phyloP scores from a whole-genome alignment of 2,888 invertebrate genomes.

The Ethmia dodecea region DNA sequence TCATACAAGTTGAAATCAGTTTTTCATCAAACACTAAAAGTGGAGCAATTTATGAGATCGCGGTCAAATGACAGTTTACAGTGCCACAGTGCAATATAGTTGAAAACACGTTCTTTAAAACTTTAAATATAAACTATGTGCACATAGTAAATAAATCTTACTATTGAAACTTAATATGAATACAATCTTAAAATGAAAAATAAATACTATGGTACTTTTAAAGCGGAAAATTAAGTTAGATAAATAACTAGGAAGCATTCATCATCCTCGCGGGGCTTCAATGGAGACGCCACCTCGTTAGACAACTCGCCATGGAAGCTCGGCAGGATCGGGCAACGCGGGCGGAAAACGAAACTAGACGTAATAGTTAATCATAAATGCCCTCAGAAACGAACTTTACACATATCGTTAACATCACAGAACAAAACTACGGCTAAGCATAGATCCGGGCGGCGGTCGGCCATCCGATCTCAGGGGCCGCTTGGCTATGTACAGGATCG shows the following conservation, averaged over 20 bases:
- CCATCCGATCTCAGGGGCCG: constrained; percentile 8
- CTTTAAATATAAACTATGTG: constrained; percentile 37
- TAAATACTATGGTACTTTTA: constrained; percentile 69
- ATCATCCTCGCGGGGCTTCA: constrained; percentile 22
- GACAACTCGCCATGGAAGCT: no score
- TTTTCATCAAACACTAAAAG: no score
- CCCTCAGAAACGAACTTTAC: constrained; percentile 42
- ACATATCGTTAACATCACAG: constrained; percentile 64
- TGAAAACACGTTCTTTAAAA: constrained; percentile 18
- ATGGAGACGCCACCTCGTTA: no score
- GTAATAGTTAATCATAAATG: constrained; percentile 43
- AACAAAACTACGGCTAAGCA: constrained; percentile 60
- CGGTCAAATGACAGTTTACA: no score
- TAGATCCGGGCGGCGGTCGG: constrained; percentile 20
- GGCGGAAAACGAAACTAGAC: constrained; percentile 19
- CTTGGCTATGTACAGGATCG: constrained; percentile 20
- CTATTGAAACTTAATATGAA: constrained; percentile 43
- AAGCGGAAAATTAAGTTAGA: constrained; percentile 58
- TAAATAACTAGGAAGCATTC: constrained; percentile 36
- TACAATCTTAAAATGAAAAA: constrained; percentile 46
- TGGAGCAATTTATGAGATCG: no score
- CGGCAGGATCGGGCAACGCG: constrained; percentile 10
- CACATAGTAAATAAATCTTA: constrained; percentile 40
- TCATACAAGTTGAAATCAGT: no score
- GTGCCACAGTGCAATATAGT: no score